Percentiles rank a stretch among this genome's conserved stretches.
phyloP scores from a whole-genome alignment of 2,113 vertebrate species.

The Acrocephalus arundinaceus region DNA sequence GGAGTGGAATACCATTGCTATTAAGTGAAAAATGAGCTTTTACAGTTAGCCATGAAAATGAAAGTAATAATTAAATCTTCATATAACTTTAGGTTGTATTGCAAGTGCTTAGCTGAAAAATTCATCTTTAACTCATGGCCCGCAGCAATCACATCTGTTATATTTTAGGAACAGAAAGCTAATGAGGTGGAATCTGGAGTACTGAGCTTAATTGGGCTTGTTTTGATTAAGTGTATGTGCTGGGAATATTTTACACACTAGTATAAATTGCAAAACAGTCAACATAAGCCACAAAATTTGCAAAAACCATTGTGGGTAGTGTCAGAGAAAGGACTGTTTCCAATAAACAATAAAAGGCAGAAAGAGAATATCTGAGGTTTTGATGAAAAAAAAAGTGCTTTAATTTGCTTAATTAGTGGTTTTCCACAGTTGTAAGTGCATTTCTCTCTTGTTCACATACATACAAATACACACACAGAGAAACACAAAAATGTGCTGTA shows the following conservation, averaged over 20 bases:
- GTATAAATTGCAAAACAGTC: conserved; percentile 77
- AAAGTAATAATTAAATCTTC: conserved; percentile 82
- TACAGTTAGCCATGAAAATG: conserved; percentile 71
- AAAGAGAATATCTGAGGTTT: conserved; percentile 61
- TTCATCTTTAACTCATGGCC: conserved; percentile 78
- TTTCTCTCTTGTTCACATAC: conserved; percentile 13
- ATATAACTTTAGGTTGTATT: conserved; percentile 77
- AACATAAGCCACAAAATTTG: conserved; percentile 68
- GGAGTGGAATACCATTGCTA: conserved; percentile 52
- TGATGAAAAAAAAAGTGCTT: conserved; percentile 9
- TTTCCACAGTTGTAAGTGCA: conserved; percentile 23
- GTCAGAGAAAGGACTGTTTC: conserved; percentile 43
- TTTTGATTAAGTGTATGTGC: conserved; percentile 85
- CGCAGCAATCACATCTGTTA: conserved; percentile 83
- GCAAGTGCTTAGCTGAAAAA: conserved; percentile 79
- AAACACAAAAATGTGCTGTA: background rate
- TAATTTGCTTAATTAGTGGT: conserved; percentile 55
- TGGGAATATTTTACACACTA: conserved; percentile 81
- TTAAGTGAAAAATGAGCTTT: conserved; percentile 75
- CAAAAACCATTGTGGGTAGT: conserved; percentile 66
- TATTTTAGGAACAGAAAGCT: conserved; percentile 84
- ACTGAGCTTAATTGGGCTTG: conserved; percentile 84
- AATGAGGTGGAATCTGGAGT: conserved; percentile 83
- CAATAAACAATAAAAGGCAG: conserved; percentile 48
- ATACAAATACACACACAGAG: background rate